phyloP scores from a whole-genome alignment of 2,797 vertebrate species.

The Buceros bicornis region DNA sequence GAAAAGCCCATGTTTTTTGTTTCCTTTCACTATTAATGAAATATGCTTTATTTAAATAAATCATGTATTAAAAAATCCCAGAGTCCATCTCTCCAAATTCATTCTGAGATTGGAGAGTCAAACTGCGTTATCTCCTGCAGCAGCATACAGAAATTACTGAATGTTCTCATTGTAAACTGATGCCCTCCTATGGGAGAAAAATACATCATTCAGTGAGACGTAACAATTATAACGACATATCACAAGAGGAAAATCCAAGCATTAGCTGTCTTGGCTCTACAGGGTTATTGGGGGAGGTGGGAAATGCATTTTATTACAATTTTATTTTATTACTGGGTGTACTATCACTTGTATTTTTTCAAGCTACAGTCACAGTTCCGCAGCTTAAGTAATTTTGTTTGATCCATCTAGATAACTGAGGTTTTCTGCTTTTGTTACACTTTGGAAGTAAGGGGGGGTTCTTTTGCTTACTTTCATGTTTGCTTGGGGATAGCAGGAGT shows the following conservation, averaged over 20 bases:
- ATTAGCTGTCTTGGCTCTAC: not conserved
- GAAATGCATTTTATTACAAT: not conserved
- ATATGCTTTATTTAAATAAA: not conserved
- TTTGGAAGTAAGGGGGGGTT: not conserved
- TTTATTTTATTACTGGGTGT: not conserved
- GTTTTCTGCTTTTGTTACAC: not conserved
- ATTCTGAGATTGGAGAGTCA: not conserved
- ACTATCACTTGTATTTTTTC: not conserved
- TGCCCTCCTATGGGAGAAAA: constrained; percentile 40
- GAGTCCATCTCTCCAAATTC: not conserved
- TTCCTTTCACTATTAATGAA: not conserved
- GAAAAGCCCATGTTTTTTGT: not conserved
- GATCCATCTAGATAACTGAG: not conserved
- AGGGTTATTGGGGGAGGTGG: not conserved
- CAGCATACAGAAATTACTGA: not conserved
- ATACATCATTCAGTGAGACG: not conserved
- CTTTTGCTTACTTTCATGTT: not conserved
- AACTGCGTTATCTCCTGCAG: not conserved
- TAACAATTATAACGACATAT: not conserved
- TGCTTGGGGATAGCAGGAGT: not conserved
- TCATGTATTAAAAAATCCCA: not conserved
- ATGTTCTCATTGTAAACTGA: not conserved
- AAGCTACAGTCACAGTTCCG: not conserved
- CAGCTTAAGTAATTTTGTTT: not conserved
- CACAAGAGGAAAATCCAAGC: not conserved